Percentiles rank a stretch among this genome's conserved stretches.
Conservation (phyloP, 2,113 vertebrate genomes). For the Sardina pilchardus region DNA sequence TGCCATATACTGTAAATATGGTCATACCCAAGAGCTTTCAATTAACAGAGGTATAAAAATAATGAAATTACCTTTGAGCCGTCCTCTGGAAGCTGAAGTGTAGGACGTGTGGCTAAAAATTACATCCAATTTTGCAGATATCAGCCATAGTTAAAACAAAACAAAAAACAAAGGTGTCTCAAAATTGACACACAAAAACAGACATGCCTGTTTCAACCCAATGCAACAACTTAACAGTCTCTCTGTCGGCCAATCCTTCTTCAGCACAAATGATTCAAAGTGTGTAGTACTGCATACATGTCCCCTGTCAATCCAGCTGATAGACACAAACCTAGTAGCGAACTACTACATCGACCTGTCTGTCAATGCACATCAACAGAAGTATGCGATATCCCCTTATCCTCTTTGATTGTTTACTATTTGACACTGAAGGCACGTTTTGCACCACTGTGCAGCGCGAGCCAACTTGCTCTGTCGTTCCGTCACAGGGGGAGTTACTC, state of each 20-base stretch:
- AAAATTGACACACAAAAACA: neutral
- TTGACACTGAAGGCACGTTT: constrained; percentile 26
- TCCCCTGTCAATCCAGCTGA: neutral
- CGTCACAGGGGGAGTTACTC: constrained; percentile 45
- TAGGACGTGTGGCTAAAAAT: neutral
- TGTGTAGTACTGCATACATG: neutral
- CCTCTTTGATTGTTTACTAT: constrained; percentile 41
- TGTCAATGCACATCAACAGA: neutral
- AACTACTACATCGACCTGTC: neutral
- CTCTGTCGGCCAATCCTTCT: neutral
- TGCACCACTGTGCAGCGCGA: constrained; percentile 5
- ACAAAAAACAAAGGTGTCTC: neutral
- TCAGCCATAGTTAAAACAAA: neutral
- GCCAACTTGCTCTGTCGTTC: constrained; percentile 5
- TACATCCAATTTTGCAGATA: neutral
- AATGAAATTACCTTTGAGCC: neutral
- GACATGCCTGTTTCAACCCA: neutral
- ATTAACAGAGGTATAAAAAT: neutral
- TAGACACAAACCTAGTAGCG: neutral
- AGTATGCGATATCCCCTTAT: neutral
- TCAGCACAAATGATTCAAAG: neutral
- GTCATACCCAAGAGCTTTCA: neutral
- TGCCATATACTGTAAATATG: neutral
- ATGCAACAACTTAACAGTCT: neutral
- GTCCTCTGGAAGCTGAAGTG: neutral